Evolutionary conservation across 2,113 vertebrate species (phyloP).

Genomic region (Actinemys pallida): DNA sequence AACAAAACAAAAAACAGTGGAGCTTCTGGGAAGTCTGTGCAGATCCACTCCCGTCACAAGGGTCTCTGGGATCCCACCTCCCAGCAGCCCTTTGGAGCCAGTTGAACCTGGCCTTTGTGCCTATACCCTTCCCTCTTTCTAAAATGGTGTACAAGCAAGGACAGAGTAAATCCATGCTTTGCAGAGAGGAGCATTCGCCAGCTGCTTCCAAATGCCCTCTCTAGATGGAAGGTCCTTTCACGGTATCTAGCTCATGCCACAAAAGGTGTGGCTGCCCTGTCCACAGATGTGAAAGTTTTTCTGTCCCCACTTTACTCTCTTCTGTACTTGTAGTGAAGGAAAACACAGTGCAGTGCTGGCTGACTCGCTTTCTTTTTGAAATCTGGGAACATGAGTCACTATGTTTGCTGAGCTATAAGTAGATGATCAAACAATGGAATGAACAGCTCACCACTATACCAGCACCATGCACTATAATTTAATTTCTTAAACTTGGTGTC

Average conservation of each 20-base stretch:
- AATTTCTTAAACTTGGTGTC: conserved; percentile 13
- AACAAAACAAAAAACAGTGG: neutral
- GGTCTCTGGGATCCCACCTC: neutral
- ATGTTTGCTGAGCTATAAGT: conserved; percentile 19
- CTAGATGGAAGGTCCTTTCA: conserved; percentile 31
- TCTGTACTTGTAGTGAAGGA: conserved; percentile 42
- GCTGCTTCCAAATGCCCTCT: conserved; percentile 5
- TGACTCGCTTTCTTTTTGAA: conserved; percentile 40
- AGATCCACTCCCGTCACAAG: neutral
- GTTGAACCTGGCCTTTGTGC: neutral
- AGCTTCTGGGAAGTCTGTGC: neutral
- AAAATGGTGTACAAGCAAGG: neutral
- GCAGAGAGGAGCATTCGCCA: neutral
- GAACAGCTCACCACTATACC: neutral
- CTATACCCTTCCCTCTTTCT: neutral
- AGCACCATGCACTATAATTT: conserved; percentile 21
- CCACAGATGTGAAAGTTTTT: conserved; percentile 5
- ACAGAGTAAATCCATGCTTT: neutral
- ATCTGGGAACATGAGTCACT: neutral
- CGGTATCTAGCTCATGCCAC: conserved; percentile 43
- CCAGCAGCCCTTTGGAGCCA: neutral
- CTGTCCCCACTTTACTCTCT: conserved; percentile 39
- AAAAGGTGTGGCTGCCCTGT: neutral
- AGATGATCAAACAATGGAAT: neutral
- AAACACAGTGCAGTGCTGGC: conserved; percentile 21